Base-by-base conservation (phyloP, 2,797 vertebrate genomes). In the Lacerta bilineata region DNA sequence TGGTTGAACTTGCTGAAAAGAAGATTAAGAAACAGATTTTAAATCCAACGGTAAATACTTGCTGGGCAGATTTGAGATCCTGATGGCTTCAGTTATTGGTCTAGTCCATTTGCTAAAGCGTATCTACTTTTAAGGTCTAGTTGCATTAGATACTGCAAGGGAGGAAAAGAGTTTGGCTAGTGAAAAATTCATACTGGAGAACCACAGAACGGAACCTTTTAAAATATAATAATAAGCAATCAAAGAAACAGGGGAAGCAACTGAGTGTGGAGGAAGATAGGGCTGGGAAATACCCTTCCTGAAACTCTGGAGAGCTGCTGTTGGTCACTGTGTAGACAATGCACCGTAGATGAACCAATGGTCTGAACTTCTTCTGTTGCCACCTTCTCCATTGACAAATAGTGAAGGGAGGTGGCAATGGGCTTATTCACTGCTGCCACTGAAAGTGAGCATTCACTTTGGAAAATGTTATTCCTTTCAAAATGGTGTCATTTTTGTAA, bases 1-100 rank as follows among this genome's bases (percentile, higher is more conserved):
- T 99, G 99, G 96, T 98, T 99, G 97, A 99, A 99, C 95, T 99
- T 99, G 96, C 99, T 99, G 97, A 66, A 85, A 89, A 93, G 92
- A 81, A 84, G 61, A 89, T 10, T 75, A 87, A 0, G 18, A 41
- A 85, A 46, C 13, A 88, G 2, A 61, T 86, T 84, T 17, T 5
- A 93, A 39, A 39, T 33, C 83, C 90, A 86, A 90, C 89, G 87
- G 61, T 36, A 87, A 6, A 71, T 23, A 50, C 25, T 29, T 64
- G 27, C 11, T 27, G 20, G 23, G 33, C 50, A 68, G 29, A 18
- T 81, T 36, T 82, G 39, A 74, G 23, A 25, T 41, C 33, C 5
- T 55, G 71, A 7, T 39, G 29, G 68, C 27, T 46, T 33, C 13
- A 17, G 29, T 66, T 85, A 17, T 27, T 3, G 27, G 23, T 27